These are phyloP conservation scores for Alcedo atthis DNA, from an alignment of 2,797 vertebrate genomes.

Conservation along the genomic window DNA sequence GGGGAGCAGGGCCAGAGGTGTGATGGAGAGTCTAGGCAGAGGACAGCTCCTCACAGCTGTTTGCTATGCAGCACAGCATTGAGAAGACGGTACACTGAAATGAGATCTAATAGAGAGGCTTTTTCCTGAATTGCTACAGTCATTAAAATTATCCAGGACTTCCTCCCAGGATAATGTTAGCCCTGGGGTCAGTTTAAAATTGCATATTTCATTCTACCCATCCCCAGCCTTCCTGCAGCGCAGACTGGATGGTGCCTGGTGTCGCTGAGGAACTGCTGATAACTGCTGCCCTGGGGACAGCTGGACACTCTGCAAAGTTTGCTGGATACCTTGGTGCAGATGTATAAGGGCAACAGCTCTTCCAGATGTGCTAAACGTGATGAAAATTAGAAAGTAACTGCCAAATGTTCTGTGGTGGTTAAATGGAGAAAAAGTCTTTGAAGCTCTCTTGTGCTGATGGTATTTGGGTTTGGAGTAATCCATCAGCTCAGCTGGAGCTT, in stretches of 20 bases:
- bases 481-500: neutral
- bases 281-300: neutral
- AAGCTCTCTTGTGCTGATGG: neutral
- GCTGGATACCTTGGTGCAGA: neutral
- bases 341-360: neutral
- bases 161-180: neutral
- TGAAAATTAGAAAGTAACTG: neutral
- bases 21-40: neutral
- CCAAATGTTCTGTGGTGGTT: neutral
- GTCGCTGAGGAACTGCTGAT: neutral
- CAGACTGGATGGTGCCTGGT: neutral
- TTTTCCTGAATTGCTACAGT: neutral
- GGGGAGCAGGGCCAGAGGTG: neutral
- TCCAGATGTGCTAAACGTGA: neutral
- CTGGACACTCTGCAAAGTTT: neutral
- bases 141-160: conserved; percentile 15
- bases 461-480: neutral
- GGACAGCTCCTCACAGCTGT: neutral
- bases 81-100: neutral
- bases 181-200: neutral
- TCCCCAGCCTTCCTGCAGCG: neutral
- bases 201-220: neutral
- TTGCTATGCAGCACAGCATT: neutral
- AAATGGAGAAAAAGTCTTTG: neutral
- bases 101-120: neutral